Base-by-base conservation (phyloP, 2,113 vertebrate genomes). In the Crotalus viridis region DNA sequence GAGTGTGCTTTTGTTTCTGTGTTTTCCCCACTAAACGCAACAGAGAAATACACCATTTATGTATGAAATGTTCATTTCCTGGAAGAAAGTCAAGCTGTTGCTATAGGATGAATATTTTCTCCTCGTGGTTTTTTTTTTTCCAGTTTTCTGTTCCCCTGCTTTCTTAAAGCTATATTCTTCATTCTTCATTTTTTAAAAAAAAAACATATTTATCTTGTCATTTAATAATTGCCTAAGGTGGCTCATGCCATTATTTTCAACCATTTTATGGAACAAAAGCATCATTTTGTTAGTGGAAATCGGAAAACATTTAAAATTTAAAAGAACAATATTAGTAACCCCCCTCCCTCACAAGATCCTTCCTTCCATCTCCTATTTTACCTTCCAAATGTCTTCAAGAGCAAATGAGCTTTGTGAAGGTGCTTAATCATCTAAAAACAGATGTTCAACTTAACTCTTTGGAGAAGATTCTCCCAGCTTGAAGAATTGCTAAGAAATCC, bases 41-140 rank as follows among this genome's bases (percentile, higher is more conserved):
- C 33, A 92, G 88, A 52, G 91, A 94, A 94, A 85, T 24, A 39
- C 3, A 12, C 4, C 33, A 2, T 3, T 22, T 85, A 15, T 17
- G 88, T 33, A 46, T 7, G 0, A 64, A 92, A 5, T 0, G 93
- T 0, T 19, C 52, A 28, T 39, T 92, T 89, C 4, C 13, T 5
- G 21, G 88, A 3, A 28, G 85, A 81, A 91, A 81, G 33, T 24
- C 93, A 13, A 88, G 28, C 0, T 24, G 1, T 0, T 55, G 22
- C 2, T 86, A 15, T 10, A 26, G 4, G 39, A 12, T 46, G 90
- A 88, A 87, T n/a, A 12, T 0, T 1, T 0, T 0, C 0, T 48
- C 93, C 26, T 1, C 0, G 10, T 15, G 13, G 39, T 2, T 39
- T 39, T 39, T 15, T 87, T 2, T 17, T 15, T 9, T 19, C 19